phyloP scores from a whole-genome alignment of 2,113 vertebrate genomes.

The Tragelaphus imberbis region DNA sequence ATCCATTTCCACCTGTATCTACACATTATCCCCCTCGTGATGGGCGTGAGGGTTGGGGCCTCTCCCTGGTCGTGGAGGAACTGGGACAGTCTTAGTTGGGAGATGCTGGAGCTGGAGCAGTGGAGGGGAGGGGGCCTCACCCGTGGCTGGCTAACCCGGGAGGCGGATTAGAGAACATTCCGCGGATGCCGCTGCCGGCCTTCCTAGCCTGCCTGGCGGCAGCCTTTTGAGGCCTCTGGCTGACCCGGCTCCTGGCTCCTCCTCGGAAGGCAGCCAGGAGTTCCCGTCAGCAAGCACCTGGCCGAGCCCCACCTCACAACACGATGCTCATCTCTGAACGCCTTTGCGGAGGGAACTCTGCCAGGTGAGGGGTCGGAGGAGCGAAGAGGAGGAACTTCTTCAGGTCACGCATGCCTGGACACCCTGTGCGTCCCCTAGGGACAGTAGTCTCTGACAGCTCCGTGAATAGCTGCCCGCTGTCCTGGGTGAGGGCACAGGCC shows the following conservation, averaged over 20 bases:
- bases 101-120: neutral
- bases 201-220: neutral
- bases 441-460: neutral
- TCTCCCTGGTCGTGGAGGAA: neutral
- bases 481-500: neutral
- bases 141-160: neutral
- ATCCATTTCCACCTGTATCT: neutral
- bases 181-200: neutral
- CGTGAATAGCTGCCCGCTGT: neutral
- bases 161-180: conserved; percentile 7
- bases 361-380: neutral
- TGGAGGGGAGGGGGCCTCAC: neutral
- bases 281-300: neutral
- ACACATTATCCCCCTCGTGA: neutral
- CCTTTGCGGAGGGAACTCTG: neutral
- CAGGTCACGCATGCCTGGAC: neutral
- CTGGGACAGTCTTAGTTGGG: neutral
- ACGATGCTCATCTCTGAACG: neutral
- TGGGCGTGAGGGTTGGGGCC: neutral
- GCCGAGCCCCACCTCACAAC: neutral
- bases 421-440: neutral
- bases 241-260: conserved; percentile 23
- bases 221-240: conserved; percentile 32
- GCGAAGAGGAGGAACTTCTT: neutral
- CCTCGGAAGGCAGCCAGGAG: neutral